Percentiles rank a stretch among this genome's conserved stretches.
Evolutionary conservation across 2,797 vertebrate species (phyloP).

Genomic region (Chloroceryle amazona): DNA sequence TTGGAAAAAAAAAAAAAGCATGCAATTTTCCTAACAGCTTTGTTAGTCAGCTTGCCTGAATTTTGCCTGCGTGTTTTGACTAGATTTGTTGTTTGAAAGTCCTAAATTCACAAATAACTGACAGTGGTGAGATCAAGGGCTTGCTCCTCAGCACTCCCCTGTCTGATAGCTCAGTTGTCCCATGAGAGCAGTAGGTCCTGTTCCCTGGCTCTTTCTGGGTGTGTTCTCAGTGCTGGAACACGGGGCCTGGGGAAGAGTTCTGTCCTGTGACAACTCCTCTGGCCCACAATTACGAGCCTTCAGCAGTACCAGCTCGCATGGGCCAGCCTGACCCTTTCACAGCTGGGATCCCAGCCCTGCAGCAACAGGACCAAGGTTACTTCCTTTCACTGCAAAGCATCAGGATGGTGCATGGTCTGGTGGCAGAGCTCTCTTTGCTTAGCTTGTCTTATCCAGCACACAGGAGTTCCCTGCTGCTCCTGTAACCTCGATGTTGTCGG

Average conservation of each 20-base stretch:
- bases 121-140: not conserved
- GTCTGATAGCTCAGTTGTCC: fast-evolving
- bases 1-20: not conserved
- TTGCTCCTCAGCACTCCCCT: not conserved
- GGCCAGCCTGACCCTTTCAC: not conserved
- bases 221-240: fast-evolving
- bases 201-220: not conserved
- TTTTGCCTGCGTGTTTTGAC: not conserved
- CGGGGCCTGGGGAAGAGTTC: not conserved
- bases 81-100: not conserved
- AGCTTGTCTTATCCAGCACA: not conserved
- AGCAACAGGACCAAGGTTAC: not conserved
- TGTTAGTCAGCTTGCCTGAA: not conserved
- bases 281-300: not conserved
- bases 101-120: not conserved
- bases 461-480: not conserved
- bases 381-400: fast-evolving
- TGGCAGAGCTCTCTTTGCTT: not conserved
- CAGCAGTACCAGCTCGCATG: fast-evolving
- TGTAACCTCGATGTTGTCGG: not conserved
- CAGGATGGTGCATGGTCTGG: fast-evolving
- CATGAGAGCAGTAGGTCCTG: not conserved
- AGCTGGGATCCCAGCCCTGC: fast-evolving
- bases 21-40: not conserved
- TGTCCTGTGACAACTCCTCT: not conserved